Conservation (phyloP, 2,888 invertebrate genomes). For the Nemapogon koenigi region DNA sequence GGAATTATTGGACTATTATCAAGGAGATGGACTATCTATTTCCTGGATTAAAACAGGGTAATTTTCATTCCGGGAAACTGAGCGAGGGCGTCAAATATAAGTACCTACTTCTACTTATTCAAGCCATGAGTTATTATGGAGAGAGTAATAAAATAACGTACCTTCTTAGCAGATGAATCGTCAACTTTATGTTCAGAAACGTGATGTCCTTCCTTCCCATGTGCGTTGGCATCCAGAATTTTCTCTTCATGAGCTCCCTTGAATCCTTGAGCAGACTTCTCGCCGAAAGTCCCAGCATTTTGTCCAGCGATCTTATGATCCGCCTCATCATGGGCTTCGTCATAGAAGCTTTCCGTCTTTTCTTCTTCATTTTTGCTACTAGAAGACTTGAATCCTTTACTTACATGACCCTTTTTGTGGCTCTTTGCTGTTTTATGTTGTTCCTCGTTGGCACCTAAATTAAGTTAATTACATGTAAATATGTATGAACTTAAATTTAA, state of each 20-base stretch:
- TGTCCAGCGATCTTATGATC: conserved; percentile 64
- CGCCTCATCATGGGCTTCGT: conserved; percentile 69
- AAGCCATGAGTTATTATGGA: too few relatives aligned
- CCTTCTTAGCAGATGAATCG: conserved; percentile 66
- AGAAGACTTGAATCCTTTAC: conserved; percentile 71
- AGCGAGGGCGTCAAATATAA: too few relatives aligned
- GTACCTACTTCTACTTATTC: too few relatives aligned
- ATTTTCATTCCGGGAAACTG: too few relatives aligned
- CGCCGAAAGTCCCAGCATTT: conserved; percentile 64
- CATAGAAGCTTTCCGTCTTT: conserved; percentile 70
- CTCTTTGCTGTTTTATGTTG: conserved; percentile 62
- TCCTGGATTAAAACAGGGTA: too few relatives aligned
- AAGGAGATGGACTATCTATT: too few relatives aligned
- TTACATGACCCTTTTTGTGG: conserved; percentile 69
- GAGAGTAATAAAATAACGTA: too few relatives aligned
- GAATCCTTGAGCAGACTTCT: conserved; percentile 60
- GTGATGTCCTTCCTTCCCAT: conserved; percentile 67
- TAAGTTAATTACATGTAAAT: background rate
- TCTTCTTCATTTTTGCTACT: conserved; percentile 72
- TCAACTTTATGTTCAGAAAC: conserved; percentile 61
- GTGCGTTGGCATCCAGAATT: conserved; percentile 59
- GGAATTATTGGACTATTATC: too few relatives aligned
- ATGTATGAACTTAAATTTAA: background rate
- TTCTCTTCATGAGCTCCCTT: conserved; percentile 68
- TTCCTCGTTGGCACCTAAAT: conserved; percentile 57